Percentiles rank a stretch among this genome's conserved stretches.
Evolutionary conservation across 1,140 invertebrate genomes (phyloP).

Genomic region (Lordiphosa mommai): DNA sequence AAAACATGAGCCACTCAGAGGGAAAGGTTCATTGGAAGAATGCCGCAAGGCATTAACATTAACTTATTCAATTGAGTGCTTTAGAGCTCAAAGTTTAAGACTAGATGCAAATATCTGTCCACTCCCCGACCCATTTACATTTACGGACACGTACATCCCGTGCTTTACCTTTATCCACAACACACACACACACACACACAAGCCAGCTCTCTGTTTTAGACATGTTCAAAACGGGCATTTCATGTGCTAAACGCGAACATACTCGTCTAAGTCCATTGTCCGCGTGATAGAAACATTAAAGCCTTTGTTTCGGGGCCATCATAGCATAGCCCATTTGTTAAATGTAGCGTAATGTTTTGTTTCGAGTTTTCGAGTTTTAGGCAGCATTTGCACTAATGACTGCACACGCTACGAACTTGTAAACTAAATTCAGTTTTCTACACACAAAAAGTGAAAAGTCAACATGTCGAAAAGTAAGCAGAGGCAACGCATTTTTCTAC

Average conservation of each 20-base stretch:
- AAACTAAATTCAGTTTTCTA: slow-evolving; percentile 1
- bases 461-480: slow-evolving; percentile 5
- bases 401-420: slow-evolving; percentile 42
- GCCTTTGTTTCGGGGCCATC: slow-evolving; percentile 13
- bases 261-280: slow-evolving; percentile 59
- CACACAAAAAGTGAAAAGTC: slow-evolving; percentile 4
- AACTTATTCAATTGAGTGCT: slow-evolving; percentile 9
- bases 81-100: slow-evolving; percentile 23
- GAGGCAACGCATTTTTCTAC: slow-evolving; percentile 19
- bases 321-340: slow-evolving; percentile 63
- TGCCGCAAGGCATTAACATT: slow-evolving; percentile 1
- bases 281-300: slow-evolving; percentile 24
- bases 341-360: slow-evolving; percentile 69
- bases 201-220: slow-evolving; percentile 61
- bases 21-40: background rate
- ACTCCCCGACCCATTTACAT: slow-evolving; percentile 10
- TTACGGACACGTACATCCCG: slow-evolving; percentile 39
- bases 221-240: slow-evolving; percentile 66
- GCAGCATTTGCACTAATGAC: slow-evolving; percentile 68
- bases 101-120: slow-evolving; percentile 39
- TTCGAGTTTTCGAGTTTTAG: slow-evolving; percentile 50
- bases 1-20: background rate
- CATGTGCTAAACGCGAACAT: slow-evolving; percentile 47
- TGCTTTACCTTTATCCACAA: slow-evolving; percentile 60
- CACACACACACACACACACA: slow-evolving; percentile 7